Percentiles rank a stretch among this genome's conserved stretches.
Evolutionary conservation across 2,888 invertebrate genomes (phyloP).

Genomic region (Chymomyza procnemis): DNA sequence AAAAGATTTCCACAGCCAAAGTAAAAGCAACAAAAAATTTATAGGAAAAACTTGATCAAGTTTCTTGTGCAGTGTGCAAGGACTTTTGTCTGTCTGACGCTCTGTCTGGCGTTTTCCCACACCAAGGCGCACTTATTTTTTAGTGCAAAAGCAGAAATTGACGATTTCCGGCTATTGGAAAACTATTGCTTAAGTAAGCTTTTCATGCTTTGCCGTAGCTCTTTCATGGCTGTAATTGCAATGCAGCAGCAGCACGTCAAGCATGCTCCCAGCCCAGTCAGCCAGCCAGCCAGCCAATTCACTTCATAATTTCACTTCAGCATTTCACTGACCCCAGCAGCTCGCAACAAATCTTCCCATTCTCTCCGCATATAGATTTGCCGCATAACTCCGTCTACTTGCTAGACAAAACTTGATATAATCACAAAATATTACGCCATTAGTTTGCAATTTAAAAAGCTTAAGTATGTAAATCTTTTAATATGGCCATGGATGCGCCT

Average conservation of each 20-base stretch:
- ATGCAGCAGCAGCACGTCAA: neutral
- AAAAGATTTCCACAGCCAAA: slow-evolving; percentile 39
- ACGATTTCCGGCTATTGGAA: slow-evolving; percentile 37
- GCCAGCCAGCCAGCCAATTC: slow-evolving; percentile 5
- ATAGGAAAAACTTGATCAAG: slow-evolving; percentile 52
- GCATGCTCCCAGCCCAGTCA: too few species aligned
- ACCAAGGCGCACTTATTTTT: slow-evolving; percentile 3
- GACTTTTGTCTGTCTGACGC: slow-evolving; percentile 27
- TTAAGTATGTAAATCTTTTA: slow-evolving; percentile 67
- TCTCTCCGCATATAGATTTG: slow-evolving; percentile 5
- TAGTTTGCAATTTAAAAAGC: slow-evolving; percentile 53
- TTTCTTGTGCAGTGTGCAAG: slow-evolving; percentile 31
- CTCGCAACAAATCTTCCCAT: neutral
- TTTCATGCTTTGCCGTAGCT: neutral
- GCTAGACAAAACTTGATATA: slow-evolving; percentile 21
- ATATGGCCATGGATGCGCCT: slow-evolving; percentile 57
- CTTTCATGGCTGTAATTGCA: neutral
- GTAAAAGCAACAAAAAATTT: slow-evolving; percentile 22
- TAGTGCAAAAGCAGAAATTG: slow-evolving; percentile 34
- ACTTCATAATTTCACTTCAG: neutral
- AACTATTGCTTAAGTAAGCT: slow-evolving; percentile 16
- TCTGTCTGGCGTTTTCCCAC: slow-evolving; percentile 28
- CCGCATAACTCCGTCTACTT: neutral
- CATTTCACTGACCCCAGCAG: neutral
- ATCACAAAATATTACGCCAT: slow-evolving; percentile 59